A percentile compares a stretch with the other conserved stretches of the same genome.
Evolutionary conservation across 2,113 vertebrate genomes (phyloP).

Genomic region (Protomyctophum bolini): DNA sequence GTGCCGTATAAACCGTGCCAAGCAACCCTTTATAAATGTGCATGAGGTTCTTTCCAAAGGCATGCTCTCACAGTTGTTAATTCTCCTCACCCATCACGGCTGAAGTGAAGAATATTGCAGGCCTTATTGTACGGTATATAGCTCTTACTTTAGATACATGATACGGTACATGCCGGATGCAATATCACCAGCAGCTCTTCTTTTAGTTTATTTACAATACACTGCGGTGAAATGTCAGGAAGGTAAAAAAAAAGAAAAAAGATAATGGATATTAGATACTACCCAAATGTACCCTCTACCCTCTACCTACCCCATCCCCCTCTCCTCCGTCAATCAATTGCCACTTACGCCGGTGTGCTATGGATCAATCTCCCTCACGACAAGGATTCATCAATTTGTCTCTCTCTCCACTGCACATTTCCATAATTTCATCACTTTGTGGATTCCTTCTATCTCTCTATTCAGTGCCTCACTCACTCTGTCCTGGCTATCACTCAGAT

Average conservation of each 20-base stretch:
- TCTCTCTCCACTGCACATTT: background rate
- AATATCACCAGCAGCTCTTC: too few species aligned
- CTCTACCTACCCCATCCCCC: background rate
- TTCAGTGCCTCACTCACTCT: background rate
- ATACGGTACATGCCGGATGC: background rate
- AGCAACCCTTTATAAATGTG: slow-evolving; percentile 32
- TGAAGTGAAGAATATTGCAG: background rate
- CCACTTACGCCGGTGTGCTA: background rate
- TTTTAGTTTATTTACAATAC: too few species aligned
- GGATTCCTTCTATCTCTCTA: background rate
- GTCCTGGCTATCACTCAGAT: background rate
- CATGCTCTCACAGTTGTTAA: slow-evolving; percentile 29
- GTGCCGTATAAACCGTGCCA: slow-evolving; percentile 4
- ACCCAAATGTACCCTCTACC: too few species aligned
- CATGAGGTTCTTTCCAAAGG: slow-evolving; percentile 29
- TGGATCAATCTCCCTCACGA: background rate
- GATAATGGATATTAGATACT: too few species aligned
- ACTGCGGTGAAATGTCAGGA: too few species aligned
- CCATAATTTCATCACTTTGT: slow-evolving; percentile 1
- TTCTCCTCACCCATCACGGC: slow-evolving; percentile 12
- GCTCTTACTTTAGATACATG: background rate
- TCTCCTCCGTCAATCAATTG: background rate
- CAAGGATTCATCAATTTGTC: background rate
- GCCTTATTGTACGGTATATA: background rate
- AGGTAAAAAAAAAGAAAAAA: too few species aligned